Evolutionary conservation across 2,888 invertebrate species (phyloP).

Genomic region (Gari tellinella): DNA sequence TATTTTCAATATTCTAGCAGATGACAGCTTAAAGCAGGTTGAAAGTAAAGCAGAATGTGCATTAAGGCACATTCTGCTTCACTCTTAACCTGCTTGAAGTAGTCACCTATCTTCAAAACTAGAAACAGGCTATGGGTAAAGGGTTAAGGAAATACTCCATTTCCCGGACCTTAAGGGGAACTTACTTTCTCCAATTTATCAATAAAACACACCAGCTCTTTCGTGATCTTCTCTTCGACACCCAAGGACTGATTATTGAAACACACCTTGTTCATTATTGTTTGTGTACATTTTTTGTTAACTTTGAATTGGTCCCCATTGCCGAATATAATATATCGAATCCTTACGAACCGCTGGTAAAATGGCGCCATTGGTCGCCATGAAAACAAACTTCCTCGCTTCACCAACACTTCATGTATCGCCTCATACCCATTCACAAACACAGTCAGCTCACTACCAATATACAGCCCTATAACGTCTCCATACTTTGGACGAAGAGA

Average conservation of each 20-base stretch:
- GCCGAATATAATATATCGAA: constrained; percentile 18
- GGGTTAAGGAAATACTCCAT: too few relatives aligned
- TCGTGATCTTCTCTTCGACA: constrained; percentile 34
- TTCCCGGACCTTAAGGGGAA: too few relatives aligned
- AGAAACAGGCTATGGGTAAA: too few relatives aligned
- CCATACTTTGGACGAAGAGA: constrained; percentile 38
- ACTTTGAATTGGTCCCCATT: constrained; percentile 47
- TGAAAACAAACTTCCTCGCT: constrained; percentile 31
- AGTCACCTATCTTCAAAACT: too few relatives aligned
- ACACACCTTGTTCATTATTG: constrained; percentile 33
- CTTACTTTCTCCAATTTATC: constrained; percentile 21
- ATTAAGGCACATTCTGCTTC: too few relatives aligned
- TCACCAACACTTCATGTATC: constrained; percentile 35
- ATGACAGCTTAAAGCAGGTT: too few relatives aligned
- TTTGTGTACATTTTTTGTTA: constrained; percentile 27
- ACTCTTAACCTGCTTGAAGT: too few relatives aligned
- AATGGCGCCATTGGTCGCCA: constrained; percentile 16
- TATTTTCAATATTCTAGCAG: too few relatives aligned
- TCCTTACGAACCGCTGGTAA: neutral
- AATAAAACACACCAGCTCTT: constrained; percentile 33
- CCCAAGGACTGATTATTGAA: constrained; percentile 24
- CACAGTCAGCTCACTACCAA: constrained; percentile 26
- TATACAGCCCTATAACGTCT: constrained; percentile 37
- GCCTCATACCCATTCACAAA: constrained; percentile 30
- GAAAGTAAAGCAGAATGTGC: too few relatives aligned